phyloP scores from a whole-genome alignment of 2,113 vertebrate genomes.

The Ploceus nigricollis region DNA sequence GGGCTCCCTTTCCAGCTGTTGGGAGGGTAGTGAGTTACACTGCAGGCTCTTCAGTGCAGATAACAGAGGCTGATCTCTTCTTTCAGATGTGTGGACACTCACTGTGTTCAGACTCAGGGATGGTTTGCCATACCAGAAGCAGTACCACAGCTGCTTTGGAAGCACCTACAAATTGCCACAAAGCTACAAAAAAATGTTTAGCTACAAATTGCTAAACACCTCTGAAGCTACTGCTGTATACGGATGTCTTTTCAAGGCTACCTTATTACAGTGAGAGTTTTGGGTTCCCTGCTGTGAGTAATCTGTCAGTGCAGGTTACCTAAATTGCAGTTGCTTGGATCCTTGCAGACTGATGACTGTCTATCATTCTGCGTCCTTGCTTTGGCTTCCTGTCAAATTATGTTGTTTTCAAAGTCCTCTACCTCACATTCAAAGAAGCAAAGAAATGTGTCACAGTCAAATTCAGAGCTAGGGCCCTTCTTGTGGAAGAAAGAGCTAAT shows the following conservation, averaged over 20 bases:
- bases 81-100: not conserved
- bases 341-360: not conserved
- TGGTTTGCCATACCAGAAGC: accelerated
- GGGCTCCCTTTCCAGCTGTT: not conserved
- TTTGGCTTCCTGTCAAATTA: not conserved
- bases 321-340: not conserved
- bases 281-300: not conserved
- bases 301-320: not conserved
- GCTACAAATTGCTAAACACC: not conserved
- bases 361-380: not conserved
- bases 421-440: not conserved
- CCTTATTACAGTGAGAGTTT: not conserved
- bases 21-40: not conserved
- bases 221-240: not conserved
- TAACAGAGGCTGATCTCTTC: not conserved
- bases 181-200: too few species aligned
- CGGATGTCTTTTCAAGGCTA: not conserved
- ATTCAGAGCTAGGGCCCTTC: not conserved
- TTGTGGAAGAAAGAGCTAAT: not conserved
- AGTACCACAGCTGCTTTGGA: not conserved
- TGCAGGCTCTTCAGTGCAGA: not conserved
- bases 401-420: not conserved
- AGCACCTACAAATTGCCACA: not conserved
- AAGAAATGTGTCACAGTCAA: not conserved
- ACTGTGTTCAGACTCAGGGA: not conserved